A percentile compares a stretch with the other conserved stretches of the same genome.
Evolutionary conservation across 2,113 vertebrate species (phyloP).

Genomic region (Todiramphus saurophagus): DNA sequence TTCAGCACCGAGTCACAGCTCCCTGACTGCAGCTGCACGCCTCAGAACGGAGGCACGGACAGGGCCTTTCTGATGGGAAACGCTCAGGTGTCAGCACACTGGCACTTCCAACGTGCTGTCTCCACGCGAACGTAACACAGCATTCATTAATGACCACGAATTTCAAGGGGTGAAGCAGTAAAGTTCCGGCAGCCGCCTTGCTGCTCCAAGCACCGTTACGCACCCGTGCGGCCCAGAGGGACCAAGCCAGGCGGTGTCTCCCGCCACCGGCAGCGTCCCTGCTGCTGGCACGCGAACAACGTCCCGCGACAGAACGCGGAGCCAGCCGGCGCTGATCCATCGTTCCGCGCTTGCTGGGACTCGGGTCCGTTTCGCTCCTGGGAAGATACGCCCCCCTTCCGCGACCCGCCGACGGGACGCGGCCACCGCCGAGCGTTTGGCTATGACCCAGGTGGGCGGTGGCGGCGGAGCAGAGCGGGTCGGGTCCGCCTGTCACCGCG

Average conservation of each 20-base stretch:
- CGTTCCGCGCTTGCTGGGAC: not conserved
- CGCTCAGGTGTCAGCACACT: too few species aligned
- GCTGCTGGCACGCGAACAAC: too few species aligned
- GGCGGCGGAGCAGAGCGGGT: too few species aligned
- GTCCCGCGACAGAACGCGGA: fast-evolving
- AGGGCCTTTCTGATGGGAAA: too few species aligned
- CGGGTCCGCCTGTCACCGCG: too few species aligned
- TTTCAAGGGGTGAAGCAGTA: fast-evolving
- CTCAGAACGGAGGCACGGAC: not conserved
- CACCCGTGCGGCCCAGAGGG: fast-evolving
- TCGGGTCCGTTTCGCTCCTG: fast-evolving
- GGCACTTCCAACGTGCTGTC: fast-evolving
- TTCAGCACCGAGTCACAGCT: not conserved
- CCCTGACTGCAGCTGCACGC: not conserved
- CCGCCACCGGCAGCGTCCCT: too few species aligned
- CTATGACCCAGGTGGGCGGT: too few species aligned
- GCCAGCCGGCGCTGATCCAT: not conserved
- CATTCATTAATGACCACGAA: not conserved
- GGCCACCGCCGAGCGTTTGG: fast-evolving
- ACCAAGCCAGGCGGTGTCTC: fast-evolving
- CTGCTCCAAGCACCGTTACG: too few species aligned
- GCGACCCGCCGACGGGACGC: fast-evolving
- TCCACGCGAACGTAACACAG: fast-evolving
- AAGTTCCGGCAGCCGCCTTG: too few species aligned
- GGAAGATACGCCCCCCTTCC: too few species aligned